Conservation (phyloP, 2,888 invertebrate genomes). For the Machimus rusticus region DNA sequence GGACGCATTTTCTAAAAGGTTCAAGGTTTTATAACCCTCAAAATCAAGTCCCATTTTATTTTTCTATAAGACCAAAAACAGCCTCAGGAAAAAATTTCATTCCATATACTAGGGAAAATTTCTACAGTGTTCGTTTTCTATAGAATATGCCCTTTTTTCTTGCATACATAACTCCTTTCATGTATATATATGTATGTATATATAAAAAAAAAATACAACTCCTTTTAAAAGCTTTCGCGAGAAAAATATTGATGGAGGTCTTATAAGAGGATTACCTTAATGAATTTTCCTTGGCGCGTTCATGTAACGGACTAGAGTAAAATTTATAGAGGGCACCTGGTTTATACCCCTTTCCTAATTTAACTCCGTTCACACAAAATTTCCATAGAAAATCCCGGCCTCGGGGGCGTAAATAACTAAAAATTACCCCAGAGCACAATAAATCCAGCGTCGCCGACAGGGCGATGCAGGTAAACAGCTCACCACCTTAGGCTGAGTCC, state of each 20-base stretch:
- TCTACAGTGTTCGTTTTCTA: neutral
- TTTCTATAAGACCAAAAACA: neutral
- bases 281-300: neutral
- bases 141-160: neutral
- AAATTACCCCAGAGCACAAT: neutral
- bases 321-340: neutral
- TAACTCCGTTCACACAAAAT: neutral
- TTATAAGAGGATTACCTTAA: neutral
- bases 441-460: neutral
- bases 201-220: neutral
- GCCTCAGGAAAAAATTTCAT: neutral
- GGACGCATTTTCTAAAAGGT: neutral
- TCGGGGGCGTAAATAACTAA: neutral
- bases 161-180: neutral
- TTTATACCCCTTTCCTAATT: neutral
- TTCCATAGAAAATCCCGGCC: neutral
- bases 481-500: constrained; percentile 17
- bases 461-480: constrained; percentile 1
- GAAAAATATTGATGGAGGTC: neutral
- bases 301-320: neutral
- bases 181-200: neutral
- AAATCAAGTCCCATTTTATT: neutral
- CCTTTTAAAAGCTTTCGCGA: neutral
- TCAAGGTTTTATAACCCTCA: neutral
- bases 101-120: neutral